These are phyloP conservation scores for Euwallacea similis DNA, from an alignment of 1,140 invertebrate genomes.

Conservation along the genomic window DNA sequence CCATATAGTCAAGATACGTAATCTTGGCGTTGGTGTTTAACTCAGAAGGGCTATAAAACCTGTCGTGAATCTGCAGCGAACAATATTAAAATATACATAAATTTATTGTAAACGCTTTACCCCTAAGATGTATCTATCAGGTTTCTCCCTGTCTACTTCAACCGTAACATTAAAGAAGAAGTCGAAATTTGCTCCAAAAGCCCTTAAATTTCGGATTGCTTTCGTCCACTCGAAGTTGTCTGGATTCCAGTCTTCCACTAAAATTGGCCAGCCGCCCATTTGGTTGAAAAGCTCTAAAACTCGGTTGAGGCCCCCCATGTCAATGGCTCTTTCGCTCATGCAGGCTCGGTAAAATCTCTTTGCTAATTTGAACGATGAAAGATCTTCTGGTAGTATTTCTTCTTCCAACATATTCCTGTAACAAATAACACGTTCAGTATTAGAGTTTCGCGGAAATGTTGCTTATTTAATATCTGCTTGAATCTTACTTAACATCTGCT, in stretches of 20 bases:
- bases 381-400: slow-evolving; percentile 35
- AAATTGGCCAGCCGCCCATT: slow-evolving; percentile 65
- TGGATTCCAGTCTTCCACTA: slow-evolving; percentile 59
- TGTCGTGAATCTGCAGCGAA: background rate
- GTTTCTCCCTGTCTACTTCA: slow-evolving; percentile 42
- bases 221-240: slow-evolving; percentile 54
- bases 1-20: slow-evolving; percentile 75
- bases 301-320: background rate
- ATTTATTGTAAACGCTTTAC: slow-evolving; percentile 32
- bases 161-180: slow-evolving; percentile 46
- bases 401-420: slow-evolving; percentile 44
- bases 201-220: slow-evolving; percentile 44
- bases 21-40: slow-evolving; percentile 34
- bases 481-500: slow-evolving; percentile 29
- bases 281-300: slow-evolving; percentile 49
- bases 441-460: too few relatives aligned
- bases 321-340: slow-evolving; percentile 2
- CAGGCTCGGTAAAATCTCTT: slow-evolving; percentile 43
- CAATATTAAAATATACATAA: slow-evolving; percentile 1
- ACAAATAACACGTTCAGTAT: background rate
- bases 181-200: slow-evolving; percentile 46
- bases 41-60: background rate
- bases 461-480: slow-evolving; percentile 19
- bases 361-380: slow-evolving; percentile 39
- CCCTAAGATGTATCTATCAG: slow-evolving; percentile 45